These are phyloP conservation scores for Physella acuta DNA, from an alignment of 1,140 invertebrate species.

Conservation along the genomic window DNA sequence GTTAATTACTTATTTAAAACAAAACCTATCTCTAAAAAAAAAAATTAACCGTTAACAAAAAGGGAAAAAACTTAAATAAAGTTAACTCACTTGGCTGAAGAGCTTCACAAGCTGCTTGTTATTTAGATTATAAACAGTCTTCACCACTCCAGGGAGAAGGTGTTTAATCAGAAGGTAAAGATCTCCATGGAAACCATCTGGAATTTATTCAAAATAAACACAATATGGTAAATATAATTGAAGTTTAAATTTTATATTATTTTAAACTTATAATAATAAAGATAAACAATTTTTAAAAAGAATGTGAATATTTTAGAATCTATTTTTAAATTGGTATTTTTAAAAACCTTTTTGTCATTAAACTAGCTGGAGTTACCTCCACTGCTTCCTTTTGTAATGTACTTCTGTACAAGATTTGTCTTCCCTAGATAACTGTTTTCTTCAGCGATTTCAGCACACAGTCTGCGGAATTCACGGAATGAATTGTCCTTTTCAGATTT, in stretches of 20 bases:
- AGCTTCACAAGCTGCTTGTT: conserved; percentile 88
- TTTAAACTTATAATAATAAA: too few species aligned
- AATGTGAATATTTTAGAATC: too few species aligned
- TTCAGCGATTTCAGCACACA: conserved; percentile 77
- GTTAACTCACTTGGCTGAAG: conserved; percentile 69
- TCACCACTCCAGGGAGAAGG: conserved; percentile 78
- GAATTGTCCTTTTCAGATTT: conserved; percentile 56
- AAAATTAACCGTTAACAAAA: too few species aligned
- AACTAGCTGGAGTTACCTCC: conserved; percentile 49
- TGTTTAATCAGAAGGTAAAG: conserved; percentile 80
- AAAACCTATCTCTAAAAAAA: too few species aligned
- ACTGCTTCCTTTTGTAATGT: conserved; percentile 69
- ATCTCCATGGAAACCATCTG: conserved; percentile 75
- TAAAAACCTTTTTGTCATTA: too few species aligned
- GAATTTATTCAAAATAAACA: not conserved
- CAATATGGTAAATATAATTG: not conserved
- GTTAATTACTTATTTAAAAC: too few species aligned
- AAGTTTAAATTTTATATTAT: too few species aligned
- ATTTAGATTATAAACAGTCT: conserved; percentile 87
- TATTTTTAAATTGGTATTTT: too few species aligned
- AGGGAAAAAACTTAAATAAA: too few species aligned
- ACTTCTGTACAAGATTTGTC: conserved; percentile 73
- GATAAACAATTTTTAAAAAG: too few species aligned
- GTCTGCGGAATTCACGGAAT: conserved; percentile 75
- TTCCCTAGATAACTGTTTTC: conserved; percentile 81